Percentiles rank a stretch among this genome's conserved stretches.
Conservation (phyloP, 1,140 invertebrate genomes). For the Drosophila quadrilineata region DNA sequence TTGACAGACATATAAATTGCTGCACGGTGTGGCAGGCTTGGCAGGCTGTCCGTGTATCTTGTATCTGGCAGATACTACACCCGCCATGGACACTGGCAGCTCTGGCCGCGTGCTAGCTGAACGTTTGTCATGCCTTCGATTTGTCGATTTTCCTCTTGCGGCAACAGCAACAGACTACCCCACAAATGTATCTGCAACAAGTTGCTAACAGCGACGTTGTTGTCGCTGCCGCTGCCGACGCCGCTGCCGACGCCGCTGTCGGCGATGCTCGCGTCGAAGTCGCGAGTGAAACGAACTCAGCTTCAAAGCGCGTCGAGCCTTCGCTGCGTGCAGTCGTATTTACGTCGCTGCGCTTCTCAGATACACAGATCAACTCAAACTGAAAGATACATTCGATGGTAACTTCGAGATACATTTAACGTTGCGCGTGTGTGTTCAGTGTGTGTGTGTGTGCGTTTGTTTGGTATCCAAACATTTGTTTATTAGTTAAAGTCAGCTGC, state of each 20-base stretch:
- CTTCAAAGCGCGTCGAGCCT: conserved; percentile 70
- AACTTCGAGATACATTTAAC: conserved; percentile 51
- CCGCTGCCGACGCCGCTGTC: not conserved
- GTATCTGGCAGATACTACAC: conserved; percentile 55
- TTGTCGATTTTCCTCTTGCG: conserved; percentile 74
- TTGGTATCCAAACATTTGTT: conserved; percentile 4
- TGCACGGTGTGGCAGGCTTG: conserved; percentile 27
- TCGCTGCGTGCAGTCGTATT: conserved; percentile 67
- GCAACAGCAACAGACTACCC: conserved; percentile 36
- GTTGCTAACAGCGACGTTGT: conserved; percentile 49
- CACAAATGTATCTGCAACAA: conserved; percentile 74
- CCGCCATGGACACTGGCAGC: conserved; percentile 2
- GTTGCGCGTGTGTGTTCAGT: conserved; percentile 26
- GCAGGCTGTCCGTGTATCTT: conserved; percentile 43
- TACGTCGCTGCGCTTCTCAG: conserved; percentile 51
- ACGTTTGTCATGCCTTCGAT: conserved; percentile 71
- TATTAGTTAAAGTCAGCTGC: conserved; percentile 28
- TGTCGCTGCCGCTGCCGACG: conserved; percentile 1
- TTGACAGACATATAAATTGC: conserved; percentile 78
- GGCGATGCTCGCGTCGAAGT: conserved; percentile 4
- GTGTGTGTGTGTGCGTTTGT: conserved; percentile 17
- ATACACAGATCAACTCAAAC: too few relatives aligned
- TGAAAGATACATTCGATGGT: conserved; percentile 24
- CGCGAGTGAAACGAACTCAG: conserved; percentile 59
- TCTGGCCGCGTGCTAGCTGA: conserved; percentile 60